Evolutionary conservation across 2,797 vertebrate species (phyloP), one percentile per base, ranked within the genome.

Genomic region (Melanogrammus aeglefinus): DNA sequence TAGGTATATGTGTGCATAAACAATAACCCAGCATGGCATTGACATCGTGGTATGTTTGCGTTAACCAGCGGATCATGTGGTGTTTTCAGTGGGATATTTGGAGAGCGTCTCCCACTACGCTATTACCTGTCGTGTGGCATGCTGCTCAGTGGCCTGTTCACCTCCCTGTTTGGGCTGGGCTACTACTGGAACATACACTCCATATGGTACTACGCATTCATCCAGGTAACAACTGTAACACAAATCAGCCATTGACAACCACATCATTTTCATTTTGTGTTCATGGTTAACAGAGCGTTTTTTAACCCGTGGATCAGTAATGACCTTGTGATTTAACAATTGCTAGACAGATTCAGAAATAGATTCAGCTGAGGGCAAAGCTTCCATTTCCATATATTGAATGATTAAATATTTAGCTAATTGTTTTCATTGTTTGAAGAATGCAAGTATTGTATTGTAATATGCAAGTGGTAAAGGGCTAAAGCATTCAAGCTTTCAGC

Each of bases 141-240:
- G 98, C 69, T 99, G 79, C 90, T 95, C 84, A 98, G 96, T 0
- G 97, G 98, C 3, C 75, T 98, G 74, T 98, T 99, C 85, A 99
- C 98, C 0, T 57, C 88, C 0, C 95, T 99, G 33, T 95, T 99
- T 0, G 98, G 98, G 72, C 89, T 99, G 0, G 96, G 96, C 1
- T 99, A 93, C 92, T 99, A 96, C 94, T 97, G 94, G 97, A 78
- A 96, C 63, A 96, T 99, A 88, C 98, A 99, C 1, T 86, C 93
- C 0, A 90, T 99, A 39, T 95, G 96, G 91, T 99, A 97, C 93
- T 99, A 95, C 71, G 94, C 95, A 69, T 72, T 96, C 4, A 75
- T 98, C 70, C 98, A 99, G 97, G 98, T 99, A 90, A 0, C 85
- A 12, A 7, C 35, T 36, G 35, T 7, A 36, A 36, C 35, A 36